Evolutionary conservation across 1,140 invertebrate species (phyloP), one percentile per base, ranked within the genome.

Genomic region (Babylonia areolata): DNA sequence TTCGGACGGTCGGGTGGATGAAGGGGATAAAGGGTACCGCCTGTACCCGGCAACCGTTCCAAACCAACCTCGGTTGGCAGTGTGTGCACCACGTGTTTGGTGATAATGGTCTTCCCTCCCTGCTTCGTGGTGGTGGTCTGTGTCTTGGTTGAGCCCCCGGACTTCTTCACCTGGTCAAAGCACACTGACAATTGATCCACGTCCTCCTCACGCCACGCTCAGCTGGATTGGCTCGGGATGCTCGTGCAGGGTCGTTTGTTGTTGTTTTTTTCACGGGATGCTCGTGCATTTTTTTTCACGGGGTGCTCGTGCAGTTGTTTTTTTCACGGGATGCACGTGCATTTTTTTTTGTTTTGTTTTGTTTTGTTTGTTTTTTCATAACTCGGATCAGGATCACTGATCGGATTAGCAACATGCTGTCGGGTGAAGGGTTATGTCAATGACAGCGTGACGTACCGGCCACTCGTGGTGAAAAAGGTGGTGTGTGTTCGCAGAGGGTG

Each of bases 51-150:
- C 28, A 35, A 2, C 37, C 75, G 31, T n/a, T n/a, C 75, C 2
- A 37, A 77, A 77, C 75, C 75, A 77, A 77, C 75, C 75, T 77
- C 37, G 37, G 20, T 42, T 6, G 35, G 75, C 75, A 40, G 17
- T 23, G 75, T 77, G 40, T 77, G 33, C 9, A 77, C 20, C 3
- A 77, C 40, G 75, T 37, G 75, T 20, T 40, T 77, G 2, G 75
- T 77, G 15, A 77, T 77, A 1, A 77, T 28, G 75, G 75, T 77
- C 40, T 77, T 77, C 35, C 75, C 75, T 9, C 75, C 75, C 20
- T 77, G 75, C 28, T 39, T 39, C 17, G 75, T 40, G 3, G 75
- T 77, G 11, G 75, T 77, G 17, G 75, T 77, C 23, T 77, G 2
- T 40, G 75, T 77, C 37, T 28, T 39, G 75, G 75, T 77, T 37